Evolutionary conservation across 2,113 vertebrate genomes (phyloP), one percentile per base, ranked within the genome.

Genomic region (Cottus gobio): DNA sequence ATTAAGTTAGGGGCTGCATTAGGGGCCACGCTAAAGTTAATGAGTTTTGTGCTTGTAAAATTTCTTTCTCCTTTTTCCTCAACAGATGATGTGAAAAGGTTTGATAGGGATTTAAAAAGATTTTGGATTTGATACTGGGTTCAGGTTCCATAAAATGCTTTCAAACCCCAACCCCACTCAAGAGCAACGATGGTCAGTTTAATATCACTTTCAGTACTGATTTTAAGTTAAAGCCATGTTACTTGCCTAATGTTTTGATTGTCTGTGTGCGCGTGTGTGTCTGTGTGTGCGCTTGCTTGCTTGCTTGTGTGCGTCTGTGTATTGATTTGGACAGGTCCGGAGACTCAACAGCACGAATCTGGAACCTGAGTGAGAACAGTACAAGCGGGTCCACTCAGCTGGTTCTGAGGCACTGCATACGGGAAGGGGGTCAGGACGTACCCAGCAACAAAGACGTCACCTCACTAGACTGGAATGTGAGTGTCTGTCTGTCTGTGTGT

Each of bases 381-480:
- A 97, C 96, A 7, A 95, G 97, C 28, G 96, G 97, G 80, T 99
- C 98, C 68, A 99, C 98, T 5, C 98, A 99, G 92, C 95, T 99
- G 81, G 98, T 99, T 71, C 96, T 99, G 30, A 95, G 98, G 84
- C 98, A 99, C 90, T 99, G 98, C 92, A 99, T 99, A 94, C 96
- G 98, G 61, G 98, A 99, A 90, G 98, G 98, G 0, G 98, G 98
- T 62, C 98, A 99, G 90, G 98, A 99, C 4, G 98, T 99, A 67
- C 98, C 98, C 61, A 99, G 98, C 95, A 99, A 99, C 96, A 99
- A 99, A 94, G 98, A 99, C 15, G 98, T 99, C 78, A 99, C 98
- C 1, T 99, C 98, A 36, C 95, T 99, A 87, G 98, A 99, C 66
- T 99, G 98, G 98, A 99, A 99, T 87, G 98, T 99, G 91, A 97